Evolutionary conservation across 2,113 vertebrate species (phyloP), one percentile per base, ranked within the genome.

Genomic region (Pantherophis guttatus): DNA sequence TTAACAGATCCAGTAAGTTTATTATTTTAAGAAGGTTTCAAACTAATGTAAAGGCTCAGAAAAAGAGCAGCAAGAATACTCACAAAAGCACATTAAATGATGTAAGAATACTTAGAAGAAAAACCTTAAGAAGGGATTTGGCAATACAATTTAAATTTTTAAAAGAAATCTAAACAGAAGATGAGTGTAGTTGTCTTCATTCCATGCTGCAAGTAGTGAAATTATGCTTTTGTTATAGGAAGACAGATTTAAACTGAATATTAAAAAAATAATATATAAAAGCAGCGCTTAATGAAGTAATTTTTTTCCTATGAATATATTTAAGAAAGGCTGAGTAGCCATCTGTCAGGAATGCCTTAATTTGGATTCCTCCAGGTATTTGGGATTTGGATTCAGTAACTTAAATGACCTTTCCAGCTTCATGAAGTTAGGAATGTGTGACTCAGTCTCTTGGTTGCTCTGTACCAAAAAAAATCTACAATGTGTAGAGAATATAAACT

Each of bases 1-100:
- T 98, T 99, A 97, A 99, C 99, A 85, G 99, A 99, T 97, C 99
- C 99, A 93, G 99, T 99, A 97, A 98, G 99, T 98, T 97, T 87
- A 81, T 95, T 58, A 89, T 87, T 94, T 95, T 81, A 81, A 81
- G 15, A 39, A 81, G 8, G 17, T 39, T 81, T 81, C n/a, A 81
- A 81, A 44, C 33, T 39, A 81, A 81, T 81, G 8, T 9, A 44
- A 81, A 81, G 17, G 7, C 75, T 81, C 17, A 39, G 33, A 81
- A 81, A 62, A 44, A 81, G 75, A 39, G 15, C 33, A 44, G 33
- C 75, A 39, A 81, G 75, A 33, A 81, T 81, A 33, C 21, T 81
- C 75, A 81, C 17, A 21, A 81, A 39, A 81, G 3, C 33, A 62
- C 59, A 62, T 81, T 39, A 81, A 81, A 8, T 17, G 17, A 81